phyloP scores from a whole-genome alignment of 2,113 vertebrate genomes.

The Ceuthmochares aereus region DNA sequence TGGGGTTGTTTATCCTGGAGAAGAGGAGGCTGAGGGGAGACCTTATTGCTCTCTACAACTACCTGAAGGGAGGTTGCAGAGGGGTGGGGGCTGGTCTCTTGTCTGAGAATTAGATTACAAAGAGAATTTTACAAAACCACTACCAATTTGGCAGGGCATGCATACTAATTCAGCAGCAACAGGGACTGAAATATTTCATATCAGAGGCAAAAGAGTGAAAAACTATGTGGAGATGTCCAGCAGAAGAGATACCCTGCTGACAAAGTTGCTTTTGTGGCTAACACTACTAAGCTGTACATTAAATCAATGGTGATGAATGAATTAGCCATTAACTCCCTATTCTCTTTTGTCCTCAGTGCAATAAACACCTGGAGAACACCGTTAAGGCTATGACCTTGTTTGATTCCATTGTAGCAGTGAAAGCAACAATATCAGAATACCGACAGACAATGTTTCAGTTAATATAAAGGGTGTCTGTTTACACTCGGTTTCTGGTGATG shows the following conservation, averaged over 20 bases:
- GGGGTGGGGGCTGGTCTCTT: too few species aligned
- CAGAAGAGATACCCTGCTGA: background rate
- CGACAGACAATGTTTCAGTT: background rate
- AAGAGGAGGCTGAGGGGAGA: too few species aligned
- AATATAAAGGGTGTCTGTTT: background rate
- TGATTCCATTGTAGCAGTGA: background rate
- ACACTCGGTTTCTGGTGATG: background rate
- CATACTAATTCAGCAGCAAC: background rate
- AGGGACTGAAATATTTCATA: background rate
- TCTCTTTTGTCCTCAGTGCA: background rate
- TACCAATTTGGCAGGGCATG: background rate
- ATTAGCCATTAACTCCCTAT: background rate
- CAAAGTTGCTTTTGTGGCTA: background rate
- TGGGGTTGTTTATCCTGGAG: too few species aligned
- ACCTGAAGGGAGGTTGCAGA: too few species aligned
- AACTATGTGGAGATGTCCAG: background rate
- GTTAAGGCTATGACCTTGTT: background rate
- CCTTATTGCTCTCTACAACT: too few species aligned
- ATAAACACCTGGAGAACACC: rapidly evolving
- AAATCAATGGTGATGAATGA: background rate
- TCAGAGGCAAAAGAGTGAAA: background rate
- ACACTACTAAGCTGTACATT: background rate
- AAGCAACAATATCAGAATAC: background rate
- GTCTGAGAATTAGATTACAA: background rate
- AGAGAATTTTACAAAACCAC: background rate